Evolutionary conservation across 2,888 invertebrate species (phyloP), one percentile per base, ranked within the genome.

Genomic region (Candidula unifasciata): DNA sequence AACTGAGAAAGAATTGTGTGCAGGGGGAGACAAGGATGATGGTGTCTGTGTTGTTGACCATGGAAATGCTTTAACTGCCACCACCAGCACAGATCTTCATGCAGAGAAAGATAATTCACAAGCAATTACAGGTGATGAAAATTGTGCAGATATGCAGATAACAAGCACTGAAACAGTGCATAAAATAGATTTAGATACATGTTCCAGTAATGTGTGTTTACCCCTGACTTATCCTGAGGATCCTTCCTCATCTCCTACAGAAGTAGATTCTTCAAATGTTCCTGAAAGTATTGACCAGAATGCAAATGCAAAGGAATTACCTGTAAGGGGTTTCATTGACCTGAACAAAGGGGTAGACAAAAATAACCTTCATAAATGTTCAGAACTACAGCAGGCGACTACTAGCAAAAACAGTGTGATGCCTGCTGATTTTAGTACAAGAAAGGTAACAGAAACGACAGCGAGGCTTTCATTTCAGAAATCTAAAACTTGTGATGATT

Each of bases 401-500:
- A 3, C 5, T 30, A 30, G 52, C 1, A 35, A 57, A 13, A 71
- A 10, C 27, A 27, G 21, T 24, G 27, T 24, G 13, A 24, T 27
- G n/a, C 21, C 76, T 44, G 60, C 57, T 60, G 33, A 76, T 35
- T 21, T 37, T 8, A 82, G 33, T 8, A 8, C 52, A n/a, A 13
- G 27, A 2, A 57, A 30, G 30, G 44, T 33, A 30, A 24, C n/a
- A 16, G 80, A 80, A 27, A 57, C 21, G 16, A 1, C 66, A 18
- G 37, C 52, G 16, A 84, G 66, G 44, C 57, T 35, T 21, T 54
- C 64, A n/a, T 69, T 84, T 35, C 57, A 79, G 52, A 84, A 84
- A 79, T 84, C 83, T 5, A 84, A 84, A 84, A 84, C 83, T 21
- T 82, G 73, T 74, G 82, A 74, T 44, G 82, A 82, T 52, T 71